Base-by-base conservation (phyloP, 2,113 vertebrate genomes). In the Haliaeetus leucogaster region DNA sequence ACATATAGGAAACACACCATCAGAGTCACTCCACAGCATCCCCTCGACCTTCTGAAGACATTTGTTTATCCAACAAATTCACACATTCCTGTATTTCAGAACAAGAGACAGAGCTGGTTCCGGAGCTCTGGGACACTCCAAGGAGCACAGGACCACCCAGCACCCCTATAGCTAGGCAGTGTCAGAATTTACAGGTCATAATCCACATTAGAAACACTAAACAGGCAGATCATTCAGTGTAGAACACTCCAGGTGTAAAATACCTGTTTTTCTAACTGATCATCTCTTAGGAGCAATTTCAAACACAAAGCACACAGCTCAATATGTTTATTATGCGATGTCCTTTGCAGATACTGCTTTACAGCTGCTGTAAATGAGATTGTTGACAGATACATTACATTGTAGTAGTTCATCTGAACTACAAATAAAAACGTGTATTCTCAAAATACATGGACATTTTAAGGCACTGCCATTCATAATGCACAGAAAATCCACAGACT, bases 221-320 rank as follows among this genome's bases (percentile, higher is more conserved):
- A 13, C 11, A 50, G n/a, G 10, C 2, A 48, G 16, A 45, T 34
- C 0, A 25, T 23, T 66, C 16, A 6, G 2, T 45, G 19, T 5
- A 42, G 27, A 73, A n/a, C 9, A 38, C 2, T 34, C 5, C 8
- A 48, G 12, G 9, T 59, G 17, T 56, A 30, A 56, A 87, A 71
- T 25, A 43, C 0, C 11, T 45, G 6, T 1, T 85, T 90, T 85
- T 67, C 65, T 62, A 30, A 16, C 4, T n/a, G 30, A 12, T 50
- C 9, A 26, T 48, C 14, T 19, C 50, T 32, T 19, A 20, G 10
- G 4, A 53, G 7, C 16, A 52, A 27, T 47, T 84, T 58, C 68
- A 74, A 18, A 22, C 34, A 30, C 32, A 63, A 93, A 62, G 10
- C 27, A 56, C 6, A 43, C 3, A 32, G 30, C 19, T 89, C 26